Conservation (phyloP, 2,113 vertebrate genomes). For the Equus przewalskii region DNA sequence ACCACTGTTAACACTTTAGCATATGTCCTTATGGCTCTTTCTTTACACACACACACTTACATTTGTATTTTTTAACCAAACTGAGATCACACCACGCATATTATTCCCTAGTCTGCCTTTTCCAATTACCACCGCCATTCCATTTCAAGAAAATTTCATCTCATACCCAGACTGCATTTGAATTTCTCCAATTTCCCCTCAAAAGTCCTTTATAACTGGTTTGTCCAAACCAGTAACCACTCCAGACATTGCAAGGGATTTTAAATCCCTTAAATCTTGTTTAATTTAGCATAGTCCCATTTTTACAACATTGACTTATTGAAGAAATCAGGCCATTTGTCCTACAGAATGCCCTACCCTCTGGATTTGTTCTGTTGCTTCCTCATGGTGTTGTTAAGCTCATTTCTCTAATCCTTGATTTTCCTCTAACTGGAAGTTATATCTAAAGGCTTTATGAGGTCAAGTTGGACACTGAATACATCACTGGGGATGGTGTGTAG, state of each 20-base stretch:
- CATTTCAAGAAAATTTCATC: neutral
- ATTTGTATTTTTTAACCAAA: neutral
- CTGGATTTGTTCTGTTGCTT: neutral
- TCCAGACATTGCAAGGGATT: neutral
- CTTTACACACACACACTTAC: neutral
- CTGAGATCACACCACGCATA: neutral
- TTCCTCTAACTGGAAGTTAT: slow-evolving; percentile 1
- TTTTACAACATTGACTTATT: neutral
- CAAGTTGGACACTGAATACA: neutral
- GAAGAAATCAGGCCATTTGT: neutral
- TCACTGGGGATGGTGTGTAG: neutral
- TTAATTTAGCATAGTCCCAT: neutral
- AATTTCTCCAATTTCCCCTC: neutral
- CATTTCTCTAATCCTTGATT: neutral
- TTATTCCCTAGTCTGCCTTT: neutral
- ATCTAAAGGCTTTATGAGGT: neutral
- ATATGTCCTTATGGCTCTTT: neutral
- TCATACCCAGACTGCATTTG: neutral
- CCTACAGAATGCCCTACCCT: neutral
- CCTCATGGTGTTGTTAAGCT: neutral
- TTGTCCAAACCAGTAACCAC: neutral
- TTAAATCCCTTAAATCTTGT: neutral
- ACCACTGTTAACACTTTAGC: neutral
- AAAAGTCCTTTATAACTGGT: neutral
- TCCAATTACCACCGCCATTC: neutral